Conservation (phyloP, 2,888 invertebrate genomes). For the Cenopis cana region DNA sequence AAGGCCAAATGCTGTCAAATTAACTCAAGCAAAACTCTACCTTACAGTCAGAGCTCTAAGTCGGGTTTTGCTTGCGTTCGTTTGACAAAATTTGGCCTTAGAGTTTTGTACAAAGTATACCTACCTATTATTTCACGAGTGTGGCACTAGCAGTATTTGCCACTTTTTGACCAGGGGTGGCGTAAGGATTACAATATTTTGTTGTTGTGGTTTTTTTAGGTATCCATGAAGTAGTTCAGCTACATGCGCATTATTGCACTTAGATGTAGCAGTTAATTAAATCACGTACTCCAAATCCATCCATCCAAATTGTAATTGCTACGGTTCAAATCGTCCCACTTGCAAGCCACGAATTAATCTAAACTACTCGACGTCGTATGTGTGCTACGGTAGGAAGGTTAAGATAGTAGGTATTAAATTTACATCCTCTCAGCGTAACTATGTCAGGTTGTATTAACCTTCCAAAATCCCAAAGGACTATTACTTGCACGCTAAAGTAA, state of each 20-base stretch:
- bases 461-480: conserved; percentile 1
- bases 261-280: conserved; percentile 13
- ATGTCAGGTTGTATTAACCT: conserved; percentile 28
- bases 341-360: conserved; percentile 26
- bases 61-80: no score
- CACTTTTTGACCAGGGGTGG: no score
- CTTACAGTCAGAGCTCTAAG: no score
- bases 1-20: no score
- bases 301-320: conserved; percentile 23
- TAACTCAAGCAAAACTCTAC: no score
- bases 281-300: conserved; percentile 3
- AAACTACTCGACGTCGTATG: conserved; percentile 7
- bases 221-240: not conserved
- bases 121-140: no score
- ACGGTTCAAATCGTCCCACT: conserved; percentile 12
- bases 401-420: conserved; percentile 22
- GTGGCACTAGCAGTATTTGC: no score
- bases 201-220: no score
- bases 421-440: conserved; percentile 6
- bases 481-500: conserved; percentile 8
- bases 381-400: not conserved
- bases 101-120: no score
- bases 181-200: no score
- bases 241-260: not conserved
- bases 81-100: no score